Conservation (phyloP, 64 coral and sea anemone species). For the Exaiptasia diaphana region DNA sequence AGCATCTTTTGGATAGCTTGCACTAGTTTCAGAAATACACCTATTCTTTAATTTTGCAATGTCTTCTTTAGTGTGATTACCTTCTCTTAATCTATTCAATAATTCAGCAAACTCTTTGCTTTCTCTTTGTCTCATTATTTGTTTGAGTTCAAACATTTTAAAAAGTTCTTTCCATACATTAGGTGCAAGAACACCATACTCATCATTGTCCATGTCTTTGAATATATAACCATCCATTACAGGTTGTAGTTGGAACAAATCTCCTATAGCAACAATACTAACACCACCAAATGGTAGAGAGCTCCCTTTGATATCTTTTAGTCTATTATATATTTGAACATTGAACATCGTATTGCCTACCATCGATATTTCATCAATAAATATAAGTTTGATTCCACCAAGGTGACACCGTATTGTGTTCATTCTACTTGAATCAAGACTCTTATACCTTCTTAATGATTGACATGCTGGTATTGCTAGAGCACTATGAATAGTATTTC, state of each 20-base stretch:
- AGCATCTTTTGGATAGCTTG: conserved; percentile 47
- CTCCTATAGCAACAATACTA: conserved; percentile 33
- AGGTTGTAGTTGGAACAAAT: conserved; percentile 48
- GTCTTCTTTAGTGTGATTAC: conserved; percentile 38
- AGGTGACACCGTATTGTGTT: conserved; percentile 44
- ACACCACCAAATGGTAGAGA: background rate
- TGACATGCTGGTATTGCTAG: conserved; percentile 43
- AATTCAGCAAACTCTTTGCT: conserved; percentile 36
- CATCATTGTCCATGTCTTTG: conserved; percentile 11
- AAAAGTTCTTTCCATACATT: conserved; percentile 32
- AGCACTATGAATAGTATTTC: conserved; percentile 50
- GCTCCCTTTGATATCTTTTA: conserved; percentile 54
- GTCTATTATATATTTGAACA: conserved; percentile 44
- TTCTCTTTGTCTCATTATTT: conserved; percentile 45
- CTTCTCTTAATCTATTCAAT: conserved; percentile 24
- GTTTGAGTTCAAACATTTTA: conserved; percentile 5
- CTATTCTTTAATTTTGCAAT: conserved; percentile 24
- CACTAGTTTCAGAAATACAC: background rate
- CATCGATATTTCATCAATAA: conserved; percentile 54
- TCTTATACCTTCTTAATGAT: conserved; percentile 43
- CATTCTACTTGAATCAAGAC: conserved; percentile 43
- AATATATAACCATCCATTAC: conserved; percentile 57
- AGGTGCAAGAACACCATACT: conserved; percentile 40
- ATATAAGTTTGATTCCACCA: conserved; percentile 52
- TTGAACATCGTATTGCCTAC: conserved; percentile 54